Conservation (phyloP, 2,113 vertebrate species). For the Podiceps cristatus region DNA sequence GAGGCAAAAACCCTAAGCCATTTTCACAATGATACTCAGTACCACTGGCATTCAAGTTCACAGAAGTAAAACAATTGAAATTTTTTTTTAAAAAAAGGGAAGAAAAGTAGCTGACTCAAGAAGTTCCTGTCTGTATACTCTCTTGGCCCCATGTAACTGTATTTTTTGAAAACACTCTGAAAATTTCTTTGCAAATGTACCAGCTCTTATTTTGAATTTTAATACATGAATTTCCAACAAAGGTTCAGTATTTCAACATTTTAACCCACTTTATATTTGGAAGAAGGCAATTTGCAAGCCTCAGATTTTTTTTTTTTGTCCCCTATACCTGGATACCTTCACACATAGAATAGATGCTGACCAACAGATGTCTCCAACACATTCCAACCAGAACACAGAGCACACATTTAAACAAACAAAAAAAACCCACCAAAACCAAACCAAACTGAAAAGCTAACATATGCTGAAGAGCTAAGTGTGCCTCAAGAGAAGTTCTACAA, state of each 20-base stretch:
- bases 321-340: not conserved
- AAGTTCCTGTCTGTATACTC: not conserved
- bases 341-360: not conserved
- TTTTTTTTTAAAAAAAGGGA: not conserved
- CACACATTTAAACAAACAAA: not conserved
- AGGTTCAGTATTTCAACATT: not conserved
- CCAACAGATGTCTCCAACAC: not conserved
- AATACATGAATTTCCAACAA: not conserved
- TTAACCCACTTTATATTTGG: not conserved
- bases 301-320: not conserved
- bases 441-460: not conserved
- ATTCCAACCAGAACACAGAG: not conserved
- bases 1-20: not conserved
- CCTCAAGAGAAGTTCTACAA: not conserved
- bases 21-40: not conserved
- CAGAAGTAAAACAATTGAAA: not conserved
- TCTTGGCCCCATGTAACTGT: fast-evolving
- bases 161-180: not conserved
- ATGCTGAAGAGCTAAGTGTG: not conserved
- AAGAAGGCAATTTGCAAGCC: not conserved
- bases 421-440: not conserved
- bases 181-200: not conserved
- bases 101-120: not conserved
- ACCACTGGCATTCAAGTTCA: not conserved
- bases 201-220: not conserved